Base-by-base conservation (phyloP, 2,113 vertebrate species). In the Illadopsis cleaveri region DNA sequence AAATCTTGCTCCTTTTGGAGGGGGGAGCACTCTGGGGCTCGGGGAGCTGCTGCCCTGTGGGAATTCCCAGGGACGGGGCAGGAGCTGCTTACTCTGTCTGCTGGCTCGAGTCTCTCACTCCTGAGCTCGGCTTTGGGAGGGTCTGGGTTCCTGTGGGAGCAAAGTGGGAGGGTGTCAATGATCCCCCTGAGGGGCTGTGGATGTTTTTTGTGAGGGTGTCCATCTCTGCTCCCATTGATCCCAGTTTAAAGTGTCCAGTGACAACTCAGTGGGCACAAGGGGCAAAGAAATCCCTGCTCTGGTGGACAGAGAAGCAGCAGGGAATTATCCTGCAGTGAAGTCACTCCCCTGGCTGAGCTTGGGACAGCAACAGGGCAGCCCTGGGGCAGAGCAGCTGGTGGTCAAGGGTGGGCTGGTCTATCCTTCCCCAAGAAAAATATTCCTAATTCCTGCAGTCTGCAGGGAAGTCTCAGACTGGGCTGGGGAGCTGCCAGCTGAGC, bases 61-160 rank as follows among this genome's bases (percentile, higher is more conserved):
- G 21, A 35, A 8, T 24, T 6, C 30, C 1, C 30, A 25, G 68
- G 25, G 0, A 0, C 30, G 42, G 42, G 57, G 44, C 33, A 57
- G 72, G 53, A 16, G 51, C 2, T 1, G 71, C 98, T 98, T 91
- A 98, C 98, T 98, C 97, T 86, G 98, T 98, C 95, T 98, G 98
- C 65, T 98, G 98, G 69, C 98, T 97, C 3, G 98, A 98, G 58
- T 98, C 98, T 5, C 64, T 97, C 86, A 96, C 91, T 33, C 13
- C 80, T 33, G 75, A 1, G 3, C 17, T 48, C 11, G 58, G 16
- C 4, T 73, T 38, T 25, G 78, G 33, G 16, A 89, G 91, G 57
- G 98, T 98, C 95, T 98, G 98, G 8, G 98, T 98, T 65, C 97
- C 98, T 98, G 94, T 38, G 66, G 70, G 80, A 25, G 93, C 56